Conservation (phyloP, 2,113 vertebrate genomes). For the rat (Rattus norvegicus) region DNA sequence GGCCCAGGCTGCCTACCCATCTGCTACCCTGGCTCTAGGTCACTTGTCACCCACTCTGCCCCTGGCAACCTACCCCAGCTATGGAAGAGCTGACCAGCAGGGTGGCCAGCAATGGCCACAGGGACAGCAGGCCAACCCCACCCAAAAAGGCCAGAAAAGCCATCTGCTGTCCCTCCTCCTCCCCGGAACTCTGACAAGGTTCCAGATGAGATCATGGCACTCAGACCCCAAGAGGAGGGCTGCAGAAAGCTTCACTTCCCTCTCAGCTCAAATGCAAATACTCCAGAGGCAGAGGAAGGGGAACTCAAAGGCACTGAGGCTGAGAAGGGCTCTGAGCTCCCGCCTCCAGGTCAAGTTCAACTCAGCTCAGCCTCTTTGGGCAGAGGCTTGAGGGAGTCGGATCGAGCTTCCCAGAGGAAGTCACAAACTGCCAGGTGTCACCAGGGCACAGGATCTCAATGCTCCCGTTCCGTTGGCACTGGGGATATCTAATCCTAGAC, state of each 20-base stretch:
- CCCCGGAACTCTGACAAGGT: constrained; percentile 63
- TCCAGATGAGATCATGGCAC: constrained; percentile 76
- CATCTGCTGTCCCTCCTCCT: constrained; percentile 75
- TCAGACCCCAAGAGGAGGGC: constrained; percentile 28
- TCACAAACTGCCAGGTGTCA: not conserved
- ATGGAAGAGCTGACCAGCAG: constrained; percentile 48
- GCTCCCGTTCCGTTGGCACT: not conserved
- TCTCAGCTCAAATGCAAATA: constrained; percentile 16
- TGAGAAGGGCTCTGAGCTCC: not conserved
- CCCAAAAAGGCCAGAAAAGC: constrained; percentile 51
- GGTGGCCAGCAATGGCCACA: constrained; percentile 56
- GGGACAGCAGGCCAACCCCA: constrained; percentile 33
- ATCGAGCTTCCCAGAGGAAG: not conserved
- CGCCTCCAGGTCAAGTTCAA: not conserved
- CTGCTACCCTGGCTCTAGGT: constrained; percentile 73
- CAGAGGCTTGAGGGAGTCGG: not conserved
- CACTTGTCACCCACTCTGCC: not conserved
- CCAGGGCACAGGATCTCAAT: not conserved
- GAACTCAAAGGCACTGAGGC: not conserved
- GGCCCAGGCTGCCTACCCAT: constrained; percentile 66
- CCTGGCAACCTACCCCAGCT: not conserved
- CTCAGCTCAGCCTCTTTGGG: not conserved
- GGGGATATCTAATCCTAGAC: not conserved
- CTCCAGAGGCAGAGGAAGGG: not conserved
- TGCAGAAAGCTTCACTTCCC: not conserved